Evolutionary conservation across 2,888 invertebrate species (phyloP), one percentile per base, ranked within the genome.

Genomic region (Loripinus fragilis): DNA sequence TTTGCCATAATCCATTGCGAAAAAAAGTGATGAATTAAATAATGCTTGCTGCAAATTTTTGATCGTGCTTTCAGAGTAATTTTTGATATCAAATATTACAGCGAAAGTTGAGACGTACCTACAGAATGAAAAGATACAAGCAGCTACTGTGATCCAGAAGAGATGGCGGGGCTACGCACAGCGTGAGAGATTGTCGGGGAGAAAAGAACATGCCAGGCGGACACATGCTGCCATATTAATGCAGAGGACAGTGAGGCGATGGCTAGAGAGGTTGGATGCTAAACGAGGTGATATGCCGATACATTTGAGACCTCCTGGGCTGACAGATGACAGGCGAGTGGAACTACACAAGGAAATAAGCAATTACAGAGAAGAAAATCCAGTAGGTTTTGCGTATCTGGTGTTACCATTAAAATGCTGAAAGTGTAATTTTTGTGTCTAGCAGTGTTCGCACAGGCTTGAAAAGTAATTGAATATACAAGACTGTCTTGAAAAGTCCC

Each of bases 141-240:
- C 93, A 1, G 93, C 92, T 15, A 71, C 89, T n/a, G 86, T 80
- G 45, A 92, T 93, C 45, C 93, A 93, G 86, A 88, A 89, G 55
- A 25, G 80, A 0, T 93, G 92, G 91, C 85, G 91, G 60, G 92
- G 93, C 10, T 88, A 90, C 68, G 75, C 78, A 38, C 88, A 87
- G 35, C 74, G 93, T 15, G 81, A 81, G 45, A 77, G 85, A 41
- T 76, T 92, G 12, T 78, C 82, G 3, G 82, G 81, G 7, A 76
- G 88, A 12, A 85, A 88, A 69, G 77, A 85, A 15, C 72, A 86
- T 2, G 84, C 85, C 0, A 76, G 71, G 41, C 82, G 83, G 55
- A 87, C 83, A 20, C 86, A 85, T 55, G 92, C 93, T 25, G 92
- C 91, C 33, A 86, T 92, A 38, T 87, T 75, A 30, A 90, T 93